Evolutionary conservation across 2,113 vertebrate genomes (phyloP).

Genomic region (Phalacrocorax pelagicus): DNA sequence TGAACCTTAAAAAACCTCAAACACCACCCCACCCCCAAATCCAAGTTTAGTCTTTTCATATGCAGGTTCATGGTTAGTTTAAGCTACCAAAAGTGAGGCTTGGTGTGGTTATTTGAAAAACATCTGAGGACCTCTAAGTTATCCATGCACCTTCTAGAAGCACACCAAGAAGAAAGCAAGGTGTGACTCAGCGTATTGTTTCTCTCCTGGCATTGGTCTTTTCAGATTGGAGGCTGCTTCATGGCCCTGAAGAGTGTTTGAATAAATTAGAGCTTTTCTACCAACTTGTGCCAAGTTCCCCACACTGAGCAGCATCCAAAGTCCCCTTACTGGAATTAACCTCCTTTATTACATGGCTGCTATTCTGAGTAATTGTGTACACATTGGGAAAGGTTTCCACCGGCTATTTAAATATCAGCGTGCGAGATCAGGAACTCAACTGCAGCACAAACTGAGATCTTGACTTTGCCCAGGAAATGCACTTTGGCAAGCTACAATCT

Average conservation of each 20-base stretch:
- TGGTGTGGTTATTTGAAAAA: neutral
- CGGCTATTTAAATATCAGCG: neutral
- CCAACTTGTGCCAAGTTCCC: neutral
- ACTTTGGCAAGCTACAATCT: neutral
- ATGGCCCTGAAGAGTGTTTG: neutral
- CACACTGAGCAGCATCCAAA: neutral
- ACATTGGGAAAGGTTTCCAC: neutral
- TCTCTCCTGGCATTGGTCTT: neutral
- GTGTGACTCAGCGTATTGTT: neutral
- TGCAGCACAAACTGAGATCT: neutral
- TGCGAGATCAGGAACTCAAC: neutral
- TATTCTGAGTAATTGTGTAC: neutral
- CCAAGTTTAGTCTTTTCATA: neutral
- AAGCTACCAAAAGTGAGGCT: neutral
- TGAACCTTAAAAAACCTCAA: neutral
- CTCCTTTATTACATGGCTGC: neutral
- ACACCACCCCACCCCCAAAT: too few species aligned
- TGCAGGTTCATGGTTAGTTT: neutral
- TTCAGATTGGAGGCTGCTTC: neutral
- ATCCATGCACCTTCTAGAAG: neutral
- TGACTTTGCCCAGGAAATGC: neutral
- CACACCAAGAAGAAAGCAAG: neutral
- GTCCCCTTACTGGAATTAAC: neutral
- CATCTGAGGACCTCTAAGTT: neutral
- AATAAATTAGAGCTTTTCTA: constrained; percentile 5